phyloP scores from a whole-genome alignment of 1,140 invertebrate species.

The Cydia splendana region DNA sequence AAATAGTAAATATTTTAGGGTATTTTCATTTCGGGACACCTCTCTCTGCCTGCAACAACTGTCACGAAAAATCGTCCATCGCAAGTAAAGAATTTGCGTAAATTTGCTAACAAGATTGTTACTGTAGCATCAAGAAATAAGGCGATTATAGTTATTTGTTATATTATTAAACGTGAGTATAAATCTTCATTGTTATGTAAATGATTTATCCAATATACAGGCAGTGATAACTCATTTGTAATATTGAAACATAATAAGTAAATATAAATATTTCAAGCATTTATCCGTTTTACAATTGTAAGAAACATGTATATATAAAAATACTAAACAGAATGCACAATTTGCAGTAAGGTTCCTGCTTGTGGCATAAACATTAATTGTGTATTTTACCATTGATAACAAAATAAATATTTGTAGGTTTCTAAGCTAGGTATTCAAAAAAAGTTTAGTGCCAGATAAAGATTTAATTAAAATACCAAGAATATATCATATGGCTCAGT shows the following conservation, averaged over 20 bases:
- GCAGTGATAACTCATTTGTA: not conserved
- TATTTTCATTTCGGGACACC: not conserved
- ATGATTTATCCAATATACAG: not conserved
- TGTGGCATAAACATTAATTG: no score
- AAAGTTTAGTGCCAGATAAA: no score
- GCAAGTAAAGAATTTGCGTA: slow-evolving; percentile 26
- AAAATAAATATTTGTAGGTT: no score
- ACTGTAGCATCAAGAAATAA: slow-evolving; percentile 10
- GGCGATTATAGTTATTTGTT: slow-evolving; percentile 26
- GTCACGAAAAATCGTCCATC: slow-evolving; percentile 30
- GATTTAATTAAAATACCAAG: no score
- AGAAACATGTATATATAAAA: no score
- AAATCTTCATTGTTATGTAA: not conserved
- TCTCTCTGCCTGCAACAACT: slow-evolving; percentile 4
- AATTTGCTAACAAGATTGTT: slow-evolving; percentile 28
- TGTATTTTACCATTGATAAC: no score
- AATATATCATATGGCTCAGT: no score
- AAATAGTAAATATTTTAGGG: not conserved
- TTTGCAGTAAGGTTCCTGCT: no score
- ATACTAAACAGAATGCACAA: no score
- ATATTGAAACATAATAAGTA: slow-evolving; percentile 4
- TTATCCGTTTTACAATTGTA: no score
- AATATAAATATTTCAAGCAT: no score
- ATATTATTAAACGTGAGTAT: slow-evolving; percentile 25
- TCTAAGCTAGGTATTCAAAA: no score